Base-by-base conservation (phyloP, 2,113 vertebrate genomes). In the Pheucticus melanocephalus region DNA sequence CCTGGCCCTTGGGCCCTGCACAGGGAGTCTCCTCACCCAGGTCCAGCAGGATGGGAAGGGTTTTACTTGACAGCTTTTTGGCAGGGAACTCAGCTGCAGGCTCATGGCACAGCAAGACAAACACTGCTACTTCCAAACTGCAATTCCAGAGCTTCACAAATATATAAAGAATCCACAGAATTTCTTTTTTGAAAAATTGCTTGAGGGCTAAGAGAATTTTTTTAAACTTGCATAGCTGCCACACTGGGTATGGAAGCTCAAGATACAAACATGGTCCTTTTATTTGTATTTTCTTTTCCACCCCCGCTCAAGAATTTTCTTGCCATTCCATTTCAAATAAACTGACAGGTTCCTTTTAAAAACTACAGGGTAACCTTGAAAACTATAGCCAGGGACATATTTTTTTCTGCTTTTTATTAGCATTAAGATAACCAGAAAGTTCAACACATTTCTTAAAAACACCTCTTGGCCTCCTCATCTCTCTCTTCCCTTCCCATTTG, bases 91-190 rank as follows among this genome's bases (percentile, higher is more conserved):
- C 45, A 44, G 70, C 73, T 91, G 92, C 71, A 87, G 51, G 78
- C 45, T 87, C 59, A 22, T 5, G 75, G 78, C 68, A 92, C 70
- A 77, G 73, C 60, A 57, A 75, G 70, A 87, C 90, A 96, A 96
- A 93, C 84, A 68, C 40, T 35, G 66, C 77, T 80, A 42, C 66
- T 89, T 77, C 87, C 68, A 92, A 57, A 86, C 60, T 57, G 37
- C 68, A 93, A 79, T 47, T 72, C 72, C 92, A 96, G 54, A 51
- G 35, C 60, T 88, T 89, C 72, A 79, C 23, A 94, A 92, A 91
- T 45, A 94, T 2, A 95, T 31, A 37, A 91, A 96, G 92, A 95
- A 92, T 94, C 83, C 76, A n/a, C 10, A 77, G 79, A 68, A 95
- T 93, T 94, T 68, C 76, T 82, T 39, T 66, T 90, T 21, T 48